These are phyloP conservation scores for Pseudopodoces humilis DNA, from an alignment of 2,113 vertebrate species.

Conservation along the genomic window DNA sequence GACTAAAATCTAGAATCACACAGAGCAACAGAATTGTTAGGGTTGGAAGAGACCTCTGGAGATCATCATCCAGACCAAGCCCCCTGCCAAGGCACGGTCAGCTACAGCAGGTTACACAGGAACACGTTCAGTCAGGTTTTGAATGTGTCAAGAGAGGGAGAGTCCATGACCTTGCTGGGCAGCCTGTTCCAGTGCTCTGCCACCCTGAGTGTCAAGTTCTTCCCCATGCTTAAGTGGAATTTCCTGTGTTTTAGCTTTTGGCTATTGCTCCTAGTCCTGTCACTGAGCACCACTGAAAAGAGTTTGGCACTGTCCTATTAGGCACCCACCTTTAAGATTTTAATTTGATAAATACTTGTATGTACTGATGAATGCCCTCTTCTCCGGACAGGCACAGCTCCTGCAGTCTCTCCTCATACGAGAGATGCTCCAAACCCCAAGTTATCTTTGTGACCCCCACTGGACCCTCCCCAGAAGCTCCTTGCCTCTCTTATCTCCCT, in stretches of 20 bases:
- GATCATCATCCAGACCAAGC: background rate
- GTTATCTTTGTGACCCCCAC: rapidly evolving
- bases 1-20: background rate
- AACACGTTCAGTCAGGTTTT: rapidly evolving
- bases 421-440: background rate
- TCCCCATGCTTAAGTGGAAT: background rate
- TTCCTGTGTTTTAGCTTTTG: background rate
- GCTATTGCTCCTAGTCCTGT: rapidly evolving
- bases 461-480: background rate
- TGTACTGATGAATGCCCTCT: background rate
- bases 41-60: background rate
- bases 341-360: no score
- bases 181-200: background rate
- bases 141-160: no score
- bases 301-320: background rate
- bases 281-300: background rate
- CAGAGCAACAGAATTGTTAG: no score
- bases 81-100: background rate
- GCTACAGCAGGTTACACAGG: background rate
- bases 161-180: background rate
- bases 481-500: background rate
- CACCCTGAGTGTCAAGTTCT: background rate
- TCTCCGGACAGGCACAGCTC: background rate
- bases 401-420: background rate
- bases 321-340: background rate